A percentile compares a stretch with the other conserved stretches of the same genome.
These are phyloP conservation scores for Campylomormyrus numenius DNA, from an alignment of 2,113 vertebrate genomes.

Conservation along the genomic window DNA sequence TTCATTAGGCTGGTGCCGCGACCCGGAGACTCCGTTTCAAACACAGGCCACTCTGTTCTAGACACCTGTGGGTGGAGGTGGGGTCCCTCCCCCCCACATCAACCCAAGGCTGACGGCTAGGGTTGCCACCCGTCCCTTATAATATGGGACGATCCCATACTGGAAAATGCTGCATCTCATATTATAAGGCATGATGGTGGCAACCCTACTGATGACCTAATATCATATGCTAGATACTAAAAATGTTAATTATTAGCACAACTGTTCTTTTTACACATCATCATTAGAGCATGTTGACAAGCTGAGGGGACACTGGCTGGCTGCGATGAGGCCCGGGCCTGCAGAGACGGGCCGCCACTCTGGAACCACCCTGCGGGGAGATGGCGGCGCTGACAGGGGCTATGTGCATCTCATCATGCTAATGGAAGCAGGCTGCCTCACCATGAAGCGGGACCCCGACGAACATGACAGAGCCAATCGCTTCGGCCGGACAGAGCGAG, in stretches of 20 bases:
- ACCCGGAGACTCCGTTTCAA: slow-evolving; percentile 21
- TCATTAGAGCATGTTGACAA: not conserved
- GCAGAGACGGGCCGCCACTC: slow-evolving; percentile 33
- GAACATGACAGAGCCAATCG: slow-evolving; percentile 49
- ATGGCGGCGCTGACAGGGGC: slow-evolving; percentile 45
- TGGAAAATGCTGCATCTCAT: not conserved
- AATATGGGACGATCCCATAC: not conserved
- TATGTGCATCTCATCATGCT: slow-evolving; percentile 52
- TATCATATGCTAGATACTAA: not conserved
- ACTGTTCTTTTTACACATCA: not conserved
- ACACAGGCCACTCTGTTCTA: slow-evolving; percentile 1
- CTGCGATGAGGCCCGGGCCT: not conserved
- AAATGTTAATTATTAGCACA: not conserved
- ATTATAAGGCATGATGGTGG: not conserved
- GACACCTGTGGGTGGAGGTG: not conserved
- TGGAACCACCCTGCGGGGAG: slow-evolving; percentile 35
- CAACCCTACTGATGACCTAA: not conserved
- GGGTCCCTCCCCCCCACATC: not conserved
- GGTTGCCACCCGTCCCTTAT: not conserved
- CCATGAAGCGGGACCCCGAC: slow-evolving; percentile 34
- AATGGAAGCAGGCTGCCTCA: slow-evolving; percentile 50
- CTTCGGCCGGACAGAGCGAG: slow-evolving; percentile 41
- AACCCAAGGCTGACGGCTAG: not conserved
- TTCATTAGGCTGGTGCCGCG: slow-evolving; percentile 45
- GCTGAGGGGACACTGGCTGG: not conserved